phyloP scores from a whole-genome alignment of 2,888 invertebrate species.

The Lagria hirta region DNA sequence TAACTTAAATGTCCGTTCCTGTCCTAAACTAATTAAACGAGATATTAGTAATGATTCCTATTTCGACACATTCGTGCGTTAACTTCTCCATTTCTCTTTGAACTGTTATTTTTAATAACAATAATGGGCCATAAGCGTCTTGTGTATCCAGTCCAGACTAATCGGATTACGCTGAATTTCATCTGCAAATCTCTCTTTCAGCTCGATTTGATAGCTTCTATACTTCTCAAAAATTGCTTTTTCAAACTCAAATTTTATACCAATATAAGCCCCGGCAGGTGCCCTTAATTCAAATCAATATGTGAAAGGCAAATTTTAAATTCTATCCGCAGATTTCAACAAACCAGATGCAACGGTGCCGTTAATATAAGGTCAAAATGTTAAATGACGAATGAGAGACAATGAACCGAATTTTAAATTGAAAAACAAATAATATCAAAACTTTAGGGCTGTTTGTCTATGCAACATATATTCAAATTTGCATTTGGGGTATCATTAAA shows the following conservation, averaged over 20 bases:
- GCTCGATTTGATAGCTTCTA: conserved; percentile 17
- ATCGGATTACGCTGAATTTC: conserved; percentile 11
- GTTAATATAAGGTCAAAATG: too few species aligned
- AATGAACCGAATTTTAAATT: too few species aligned
- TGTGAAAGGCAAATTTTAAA: conserved; percentile 19
- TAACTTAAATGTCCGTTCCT: conserved; percentile 7
- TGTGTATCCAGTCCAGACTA: neutral
- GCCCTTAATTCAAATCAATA: conserved; percentile 22
- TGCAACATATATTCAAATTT: too few species aligned
- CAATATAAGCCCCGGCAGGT: too few species aligned
- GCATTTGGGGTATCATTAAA: too few species aligned
- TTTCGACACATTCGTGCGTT: conserved; percentile 1
- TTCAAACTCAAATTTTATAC: too few species aligned
- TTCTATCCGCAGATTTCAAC: too few species aligned
- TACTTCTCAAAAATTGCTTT: conserved; percentile 16
- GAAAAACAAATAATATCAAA: too few species aligned
- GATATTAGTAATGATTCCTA: conserved; percentile 9
- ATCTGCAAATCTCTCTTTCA: conserved; percentile 15
- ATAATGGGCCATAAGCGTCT: conserved; percentile 1
- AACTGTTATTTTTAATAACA: conserved; percentile 3
- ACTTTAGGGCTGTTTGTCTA: too few species aligned
- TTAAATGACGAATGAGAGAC: too few species aligned
- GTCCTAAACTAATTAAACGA: conserved; percentile 12
- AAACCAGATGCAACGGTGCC: too few species aligned
- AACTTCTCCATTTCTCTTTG: conserved; percentile 7